Conservation (phyloP, 2,888 invertebrate genomes). For the Dryococelus australis region DNA sequence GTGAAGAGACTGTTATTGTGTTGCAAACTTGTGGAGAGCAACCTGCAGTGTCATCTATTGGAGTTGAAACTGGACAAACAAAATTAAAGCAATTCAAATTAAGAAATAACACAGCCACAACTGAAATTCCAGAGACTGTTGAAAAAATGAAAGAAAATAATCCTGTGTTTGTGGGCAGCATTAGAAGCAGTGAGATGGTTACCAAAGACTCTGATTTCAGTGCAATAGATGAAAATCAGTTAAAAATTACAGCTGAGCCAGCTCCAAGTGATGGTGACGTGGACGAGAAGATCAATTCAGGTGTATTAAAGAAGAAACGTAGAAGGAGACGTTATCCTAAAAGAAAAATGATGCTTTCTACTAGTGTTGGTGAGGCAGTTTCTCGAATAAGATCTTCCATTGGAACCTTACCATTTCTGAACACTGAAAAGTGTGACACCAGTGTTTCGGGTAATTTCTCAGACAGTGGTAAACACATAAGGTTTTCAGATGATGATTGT, state of each 20-base stretch:
- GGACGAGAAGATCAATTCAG: neutral
- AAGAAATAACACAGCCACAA: too few species aligned
- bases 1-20: neutral
- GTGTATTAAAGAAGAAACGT: neutral
- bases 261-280: neutral
- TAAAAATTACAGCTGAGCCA: neutral
- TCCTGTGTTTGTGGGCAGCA: too few species aligned
- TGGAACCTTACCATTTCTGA: neutral
- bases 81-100: neutral
- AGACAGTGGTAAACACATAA: neutral
- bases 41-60: neutral
- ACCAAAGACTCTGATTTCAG: neutral
- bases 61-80: neutral
- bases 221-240: neutral
- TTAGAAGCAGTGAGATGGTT: too few species aligned
- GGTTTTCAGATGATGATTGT: neutral
- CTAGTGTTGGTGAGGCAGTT: conserved; percentile 10
- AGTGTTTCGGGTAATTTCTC: neutral
- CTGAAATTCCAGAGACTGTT: too few species aligned
- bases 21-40: neutral
- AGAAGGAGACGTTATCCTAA: neutral
- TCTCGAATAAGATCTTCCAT: neutral
- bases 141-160: too few species aligned
- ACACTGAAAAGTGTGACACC: neutral
- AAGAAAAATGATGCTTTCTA: neutral